Conservation (phyloP, 2,888 invertebrate genomes). For the Bugulina stolonifera region DNA sequence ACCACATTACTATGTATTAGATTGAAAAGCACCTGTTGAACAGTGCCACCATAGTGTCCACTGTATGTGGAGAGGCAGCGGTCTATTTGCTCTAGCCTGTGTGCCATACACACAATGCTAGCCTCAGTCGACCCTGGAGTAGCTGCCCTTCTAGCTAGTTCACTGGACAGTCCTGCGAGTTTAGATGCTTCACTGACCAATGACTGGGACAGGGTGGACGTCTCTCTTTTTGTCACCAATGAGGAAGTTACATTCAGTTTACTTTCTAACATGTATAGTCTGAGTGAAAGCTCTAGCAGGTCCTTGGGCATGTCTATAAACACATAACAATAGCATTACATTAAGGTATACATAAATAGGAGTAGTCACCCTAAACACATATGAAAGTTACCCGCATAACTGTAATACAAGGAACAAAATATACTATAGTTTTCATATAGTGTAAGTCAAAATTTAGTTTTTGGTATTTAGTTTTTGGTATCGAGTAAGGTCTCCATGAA, state of each 20-base stretch:
- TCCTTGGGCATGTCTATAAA: constrained; percentile 16
- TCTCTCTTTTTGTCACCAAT: not conserved
- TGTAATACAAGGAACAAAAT: too few relatives aligned
- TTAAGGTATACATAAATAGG: too few relatives aligned
- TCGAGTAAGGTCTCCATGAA: too few relatives aligned
- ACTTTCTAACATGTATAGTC: not conserved
- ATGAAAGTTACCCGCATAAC: too few relatives aligned
- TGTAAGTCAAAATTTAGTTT: too few relatives aligned
- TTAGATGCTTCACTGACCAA: constrained; percentile 14
- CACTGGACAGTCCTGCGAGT: constrained; percentile 5
- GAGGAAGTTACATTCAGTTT: not conserved
- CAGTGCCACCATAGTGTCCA: constrained; percentile 7
- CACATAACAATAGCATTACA: not conserved
- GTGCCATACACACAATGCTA: not conserved
- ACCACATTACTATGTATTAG: too few relatives aligned
- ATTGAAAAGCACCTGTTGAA: constrained; percentile 24
- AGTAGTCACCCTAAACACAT: too few relatives aligned
- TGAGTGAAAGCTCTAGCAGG: not conserved
- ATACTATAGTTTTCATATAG: too few relatives aligned
- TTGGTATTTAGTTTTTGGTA: too few relatives aligned
- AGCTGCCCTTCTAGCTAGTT: constrained; percentile 9
- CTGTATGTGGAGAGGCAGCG: not conserved
- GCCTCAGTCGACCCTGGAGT: not conserved
- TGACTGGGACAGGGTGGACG: constrained; percentile 17
- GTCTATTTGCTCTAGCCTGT: constrained; percentile 2